A percentile compares a stretch with the other conserved stretches of the same genome.
Conservation (phyloP, 2,797 vertebrate genomes). For the Phataginus tricuspis region DNA sequence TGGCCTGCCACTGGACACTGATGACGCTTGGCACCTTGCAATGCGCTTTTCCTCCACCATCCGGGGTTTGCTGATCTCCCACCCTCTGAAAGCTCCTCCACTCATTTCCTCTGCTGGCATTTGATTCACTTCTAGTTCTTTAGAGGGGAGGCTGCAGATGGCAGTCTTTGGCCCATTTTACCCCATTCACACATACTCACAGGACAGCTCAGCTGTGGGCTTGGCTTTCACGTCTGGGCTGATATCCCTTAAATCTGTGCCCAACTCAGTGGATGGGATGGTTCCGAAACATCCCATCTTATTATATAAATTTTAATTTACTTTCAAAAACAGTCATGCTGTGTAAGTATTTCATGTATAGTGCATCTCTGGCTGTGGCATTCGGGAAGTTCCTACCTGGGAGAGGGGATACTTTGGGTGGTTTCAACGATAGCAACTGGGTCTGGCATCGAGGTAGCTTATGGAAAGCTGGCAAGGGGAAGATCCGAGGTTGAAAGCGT, state of each 20-base stretch:
- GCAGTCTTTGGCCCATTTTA: background rate
- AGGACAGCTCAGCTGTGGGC: no score
- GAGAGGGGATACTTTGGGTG: background rate
- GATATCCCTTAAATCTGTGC: no score
- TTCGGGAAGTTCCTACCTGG: background rate
- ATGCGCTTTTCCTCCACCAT: background rate
- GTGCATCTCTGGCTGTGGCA: background rate
- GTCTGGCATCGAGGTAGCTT: background rate
- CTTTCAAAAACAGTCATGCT: background rate
- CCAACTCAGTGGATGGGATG: background rate
- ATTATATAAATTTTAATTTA: background rate
- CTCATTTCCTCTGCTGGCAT: background rate
- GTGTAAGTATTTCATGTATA: background rate
- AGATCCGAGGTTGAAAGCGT: background rate
- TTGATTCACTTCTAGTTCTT: background rate
- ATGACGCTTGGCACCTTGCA: background rate
- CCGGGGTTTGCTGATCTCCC: background rate
- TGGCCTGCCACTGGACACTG: background rate
- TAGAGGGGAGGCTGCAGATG: accelerated
- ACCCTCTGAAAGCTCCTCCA: background rate
- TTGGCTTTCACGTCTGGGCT: background rate
- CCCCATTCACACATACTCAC: no score
- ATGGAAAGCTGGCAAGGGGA: background rate
- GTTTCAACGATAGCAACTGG: background rate
- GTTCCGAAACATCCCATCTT: background rate